Evolutionary conservation across 2,113 vertebrate species (phyloP).

Genomic region (Catharus fuscescens): DNA sequence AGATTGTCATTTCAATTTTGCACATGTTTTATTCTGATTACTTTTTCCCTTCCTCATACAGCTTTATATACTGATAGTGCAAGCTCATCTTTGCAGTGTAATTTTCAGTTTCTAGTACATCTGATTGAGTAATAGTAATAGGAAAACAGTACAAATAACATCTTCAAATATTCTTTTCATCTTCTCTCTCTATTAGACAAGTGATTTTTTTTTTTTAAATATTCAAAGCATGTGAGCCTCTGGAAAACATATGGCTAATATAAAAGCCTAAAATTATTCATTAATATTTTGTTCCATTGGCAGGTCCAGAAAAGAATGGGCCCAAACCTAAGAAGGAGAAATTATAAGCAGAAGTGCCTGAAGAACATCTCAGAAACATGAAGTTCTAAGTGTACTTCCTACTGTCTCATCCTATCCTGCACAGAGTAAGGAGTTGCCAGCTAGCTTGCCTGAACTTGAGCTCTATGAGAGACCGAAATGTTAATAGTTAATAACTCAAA

Average conservation of each 20-base stretch:
- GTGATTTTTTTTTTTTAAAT: not conserved
- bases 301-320: not conserved
- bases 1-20: constrained; percentile 19
- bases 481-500: not conserved
- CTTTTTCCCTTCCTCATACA: not conserved
- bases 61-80: not conserved
- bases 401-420: not conserved
- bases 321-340: not conserved
- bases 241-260: not conserved
- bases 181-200: not conserved
- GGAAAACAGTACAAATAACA: constrained; percentile 9
- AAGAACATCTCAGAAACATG: not conserved
- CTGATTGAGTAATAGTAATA: not conserved
- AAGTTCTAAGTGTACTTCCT: not conserved
- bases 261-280: not conserved
- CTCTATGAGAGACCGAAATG: not conserved
- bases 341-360: not conserved
- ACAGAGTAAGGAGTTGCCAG: not conserved
- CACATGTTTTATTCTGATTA: not conserved
- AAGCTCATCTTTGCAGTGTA: not conserved
- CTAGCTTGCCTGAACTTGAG: not conserved
- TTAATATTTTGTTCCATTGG: not conserved
- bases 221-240: not conserved
- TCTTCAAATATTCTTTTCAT: not conserved
- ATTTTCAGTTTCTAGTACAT: not conserved